Evolutionary conservation across 2,888 invertebrate genomes (phyloP), one percentile per base, ranked within the genome.

Genomic region (Antheraea assamensis): DNA sequence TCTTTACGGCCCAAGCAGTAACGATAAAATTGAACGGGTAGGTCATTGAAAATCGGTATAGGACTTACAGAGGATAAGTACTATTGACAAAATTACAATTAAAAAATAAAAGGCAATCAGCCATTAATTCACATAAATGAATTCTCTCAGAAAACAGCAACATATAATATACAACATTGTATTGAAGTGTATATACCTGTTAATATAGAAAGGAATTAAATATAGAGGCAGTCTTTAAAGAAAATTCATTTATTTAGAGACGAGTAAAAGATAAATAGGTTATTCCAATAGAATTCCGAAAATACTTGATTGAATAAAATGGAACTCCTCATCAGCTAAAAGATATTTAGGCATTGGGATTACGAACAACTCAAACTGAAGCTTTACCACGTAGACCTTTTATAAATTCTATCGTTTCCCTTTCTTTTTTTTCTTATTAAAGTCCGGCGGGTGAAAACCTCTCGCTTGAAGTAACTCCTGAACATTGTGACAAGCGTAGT

Each of bases 401-500:
- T 64, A 10, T 21, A n/a, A 31, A 49, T 17, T 71, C 80, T 85
- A 91, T 76, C 89, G 96, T 94, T 90, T 97, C 72, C 97, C 97
- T 84, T 97, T 97, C 88, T 97, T 98, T 90, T 98, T 98, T 89
- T 98, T 98, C 91, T 98, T 98, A 81, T 97, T 97, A 10, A 96
- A 97, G 78, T 98, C 98, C 0, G 98, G 97, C 96, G 98, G 98
- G 49, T 97, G 97, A 88, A 98, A 99, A 0, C 99, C 99, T 78
- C 98, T 95, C 61, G 97, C 97, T 81, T 96, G 96, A 21, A 99
- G 91, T 17, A 98, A 95, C 85, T 98, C 98, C 90, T 98, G 98
- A 0, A 98, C 97, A 87, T 98, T 98, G 86, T 99, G 99, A 80
- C 98, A 98, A 0, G 97, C 98, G 85, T 98, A 98, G 88, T 99